phyloP scores from a whole-genome alignment of 2,797 vertebrate species.

The Tauraco hartlaubi region DNA sequence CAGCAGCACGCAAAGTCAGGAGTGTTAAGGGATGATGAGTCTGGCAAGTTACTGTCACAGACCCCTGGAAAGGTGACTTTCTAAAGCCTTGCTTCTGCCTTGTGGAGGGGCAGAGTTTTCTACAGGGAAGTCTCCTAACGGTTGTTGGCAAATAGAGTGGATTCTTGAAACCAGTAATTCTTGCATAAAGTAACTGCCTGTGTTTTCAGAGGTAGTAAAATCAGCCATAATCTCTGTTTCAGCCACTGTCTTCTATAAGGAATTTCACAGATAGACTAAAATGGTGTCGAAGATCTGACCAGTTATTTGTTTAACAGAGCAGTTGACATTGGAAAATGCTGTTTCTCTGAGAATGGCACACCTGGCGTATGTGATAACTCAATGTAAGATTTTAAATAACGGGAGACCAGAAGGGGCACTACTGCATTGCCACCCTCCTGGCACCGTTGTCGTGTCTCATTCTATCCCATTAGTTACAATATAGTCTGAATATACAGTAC shows the following conservation, averaged over 20 bases:
- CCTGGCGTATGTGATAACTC: neutral
- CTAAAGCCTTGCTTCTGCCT: neutral
- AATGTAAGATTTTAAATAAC: neutral
- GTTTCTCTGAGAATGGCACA: neutral
- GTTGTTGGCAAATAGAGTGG: neutral
- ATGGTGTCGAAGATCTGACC: neutral
- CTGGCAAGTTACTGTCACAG: rapidly evolving
- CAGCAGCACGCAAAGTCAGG: neutral
- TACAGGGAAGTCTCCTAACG: neutral
- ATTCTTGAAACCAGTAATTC: neutral
- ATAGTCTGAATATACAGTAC: neutral
- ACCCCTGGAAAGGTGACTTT: neutral
- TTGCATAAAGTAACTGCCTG: neutral
- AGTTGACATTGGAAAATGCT: neutral
- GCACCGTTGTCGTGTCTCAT: neutral
- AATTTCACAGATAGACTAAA: neutral
- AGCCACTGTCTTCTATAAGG: too few relatives aligned
- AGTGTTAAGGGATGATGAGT: rapidly evolving
- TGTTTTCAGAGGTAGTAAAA: neutral
- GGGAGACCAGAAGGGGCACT: neutral
- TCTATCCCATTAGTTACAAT: neutral
- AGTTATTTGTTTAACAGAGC: neutral
- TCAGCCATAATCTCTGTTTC: neutral
- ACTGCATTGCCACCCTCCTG: neutral
- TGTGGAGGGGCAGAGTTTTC: rapidly evolving